Evolutionary conservation across 2,113 vertebrate species (phyloP), one percentile per base, ranked within the genome.

Genomic region (Corythornis madagascariensis): DNA sequence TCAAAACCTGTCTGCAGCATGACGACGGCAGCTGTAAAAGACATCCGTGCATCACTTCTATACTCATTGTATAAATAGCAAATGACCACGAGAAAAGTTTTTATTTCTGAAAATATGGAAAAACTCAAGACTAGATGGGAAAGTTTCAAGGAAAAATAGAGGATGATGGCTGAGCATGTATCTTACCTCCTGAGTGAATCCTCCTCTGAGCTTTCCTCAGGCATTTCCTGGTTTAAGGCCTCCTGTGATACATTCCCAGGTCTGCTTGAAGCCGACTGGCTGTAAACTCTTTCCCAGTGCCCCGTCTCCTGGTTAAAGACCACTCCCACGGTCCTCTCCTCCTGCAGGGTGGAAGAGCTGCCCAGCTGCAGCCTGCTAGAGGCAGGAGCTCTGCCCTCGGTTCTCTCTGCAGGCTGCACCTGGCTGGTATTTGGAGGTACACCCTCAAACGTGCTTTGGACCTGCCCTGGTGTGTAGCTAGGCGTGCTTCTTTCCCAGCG

Each of bases 171-270:
- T 56, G 61, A 94, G 82, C 43, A 35, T 13, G 2, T 53, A 61
- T 96, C 97, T 93, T 98, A 99, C 99, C 99, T 99, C 96, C 99
- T 98, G 70, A 99, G 98, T 12, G 99, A 99, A 97, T 99, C 99
- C 96, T 99, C 99, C 61, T 99, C 99, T 10, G 99, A 98, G 89
- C 98, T 99, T 94, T 99, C 99, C 94, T 99, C 99, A 97, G 99
- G 98, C 98, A 99, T 98, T 97, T 99, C 99, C 97, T 99, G 99
- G 98, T 98, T 99, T 99, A 99, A 99, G 99, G 99, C 98, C 97
- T 99, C 99, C 96, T 99, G 98, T 95, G 98, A 97, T 96, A 98
- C 97, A 98, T 98, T 98, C 92, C 98, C 97, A 78, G 98, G 89
- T 92, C 98, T 98, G 95, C 97, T 98, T 80, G 98, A 94, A 45